Evolutionary conservation across 2,888 invertebrate genomes (phyloP), one percentile per base, ranked within the genome.

Genomic region (Dryococelus australis): DNA sequence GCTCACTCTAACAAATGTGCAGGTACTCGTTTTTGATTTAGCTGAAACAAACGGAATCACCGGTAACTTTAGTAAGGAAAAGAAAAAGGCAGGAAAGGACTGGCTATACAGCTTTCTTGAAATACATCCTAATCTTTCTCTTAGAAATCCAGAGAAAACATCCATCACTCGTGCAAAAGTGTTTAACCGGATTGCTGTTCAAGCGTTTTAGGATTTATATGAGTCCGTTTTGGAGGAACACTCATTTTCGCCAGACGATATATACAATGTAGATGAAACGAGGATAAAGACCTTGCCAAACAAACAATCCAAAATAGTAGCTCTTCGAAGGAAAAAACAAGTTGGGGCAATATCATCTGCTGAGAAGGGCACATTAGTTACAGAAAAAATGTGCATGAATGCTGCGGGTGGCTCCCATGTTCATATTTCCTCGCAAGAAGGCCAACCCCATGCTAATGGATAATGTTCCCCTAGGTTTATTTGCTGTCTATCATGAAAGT

Each of bases 331-430:
- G n/a, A n/a, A n/a, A n/a, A 79, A 79, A 79, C 79, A 79, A 79
- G 13, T 79, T 26, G 79, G 79, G 27, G 12, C 79, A 12, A 26
- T 79, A 12, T 91, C 91, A 28, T 91, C 91, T 87, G 91, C 91
- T 16, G 91, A 92, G 90, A 88, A 91, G 87, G 91, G 91, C 9
- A 90, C 90, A 53, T 89, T 90, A n/a, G 88, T 91, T 13, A 91
- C 91, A 26, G 87, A 90, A 80, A 89, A 91, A 80, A 89, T 88
- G 12, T 47, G 47, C 47, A 47, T 79, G 79, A 8, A 79, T 27
- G 79, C n/a, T 26, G 79, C 79, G 10, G 79, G 79, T 85, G 47
- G 24, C 43, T 16, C 85, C 85, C 43, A 85, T 79, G 79, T 79
- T 79, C 20, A 24, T 79, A n/a, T 79, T 79, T 27, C 79, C 9